Evolutionary conservation across 2,113 vertebrate species (phyloP).

Genomic region (Stigmatopora nigra): DNA sequence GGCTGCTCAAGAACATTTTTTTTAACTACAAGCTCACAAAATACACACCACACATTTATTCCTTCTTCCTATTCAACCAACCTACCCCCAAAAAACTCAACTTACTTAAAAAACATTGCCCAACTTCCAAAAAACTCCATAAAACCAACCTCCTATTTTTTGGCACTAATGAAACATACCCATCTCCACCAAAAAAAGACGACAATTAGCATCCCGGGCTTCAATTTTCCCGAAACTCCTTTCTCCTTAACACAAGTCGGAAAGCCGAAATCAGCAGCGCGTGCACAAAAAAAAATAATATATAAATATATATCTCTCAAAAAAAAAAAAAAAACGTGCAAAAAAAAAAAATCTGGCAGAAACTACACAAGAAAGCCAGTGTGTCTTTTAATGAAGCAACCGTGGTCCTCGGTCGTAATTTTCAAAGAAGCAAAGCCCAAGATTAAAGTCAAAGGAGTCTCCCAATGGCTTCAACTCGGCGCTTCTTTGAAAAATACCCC

Average conservation of each 20-base stretch:
- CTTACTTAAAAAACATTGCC: too few species aligned
- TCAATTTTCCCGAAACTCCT: conserved; percentile 35
- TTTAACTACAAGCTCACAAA: too few species aligned
- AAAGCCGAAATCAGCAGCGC: conserved; percentile 66
- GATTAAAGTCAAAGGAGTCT: conserved; percentile 82
- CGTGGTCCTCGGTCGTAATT: conserved; percentile 76
- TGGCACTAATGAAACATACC: not conserved
- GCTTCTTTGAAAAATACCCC: conserved; percentile 79
- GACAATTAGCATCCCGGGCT: conserved; percentile 23
- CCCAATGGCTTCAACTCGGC: conserved; percentile 78
- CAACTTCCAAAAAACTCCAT: not conserved
- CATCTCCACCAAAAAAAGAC: not conserved
- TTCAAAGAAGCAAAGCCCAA: conserved; percentile 73
- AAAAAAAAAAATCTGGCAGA: conserved; percentile 68
- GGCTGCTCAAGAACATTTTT: too few species aligned
- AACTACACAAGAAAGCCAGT: conserved; percentile 76
- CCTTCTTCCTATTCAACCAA: too few species aligned
- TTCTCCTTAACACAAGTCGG: conserved; percentile 36
- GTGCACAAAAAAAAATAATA: conserved; percentile 64
- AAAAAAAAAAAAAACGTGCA: conserved; percentile 71
- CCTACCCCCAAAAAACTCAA: too few species aligned
- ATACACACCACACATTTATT: too few species aligned
- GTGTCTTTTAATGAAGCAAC: conserved; percentile 81
- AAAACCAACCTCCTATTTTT: not conserved
- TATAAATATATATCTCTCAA: conserved; percentile 42